Percentiles rank a stretch among this genome's conserved stretches.
Conservation (phyloP, 2,797 vertebrate genomes). For the Tapirus indicus region DNA sequence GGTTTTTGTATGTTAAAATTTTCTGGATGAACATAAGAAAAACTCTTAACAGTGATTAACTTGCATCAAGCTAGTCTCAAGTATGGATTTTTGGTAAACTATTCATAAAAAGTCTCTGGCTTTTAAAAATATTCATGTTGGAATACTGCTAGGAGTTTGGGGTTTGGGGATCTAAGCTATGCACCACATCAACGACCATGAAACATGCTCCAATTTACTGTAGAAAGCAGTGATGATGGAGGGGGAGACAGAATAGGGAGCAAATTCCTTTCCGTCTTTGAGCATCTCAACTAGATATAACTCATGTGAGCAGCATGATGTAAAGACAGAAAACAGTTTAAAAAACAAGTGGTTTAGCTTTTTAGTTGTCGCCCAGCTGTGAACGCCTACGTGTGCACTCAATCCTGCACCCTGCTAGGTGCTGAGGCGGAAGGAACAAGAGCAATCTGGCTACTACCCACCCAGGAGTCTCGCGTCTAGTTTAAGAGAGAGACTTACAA, state of each 20-base stretch:
- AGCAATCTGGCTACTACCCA: not conserved
- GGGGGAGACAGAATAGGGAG: not conserved
- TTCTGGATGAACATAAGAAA: not conserved
- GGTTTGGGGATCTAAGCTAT: not conserved
- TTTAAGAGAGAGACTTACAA: not conserved
- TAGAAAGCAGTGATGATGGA: not conserved
- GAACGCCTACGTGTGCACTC: not conserved
- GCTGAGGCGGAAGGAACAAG: not conserved
- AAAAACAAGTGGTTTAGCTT: constrained; percentile 13
- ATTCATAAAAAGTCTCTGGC: not conserved
- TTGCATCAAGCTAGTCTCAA: not conserved
- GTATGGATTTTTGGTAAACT: constrained; percentile 13
- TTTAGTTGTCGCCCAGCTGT: constrained; percentile 16
- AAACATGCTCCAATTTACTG: not conserved
- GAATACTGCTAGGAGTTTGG: not conserved
- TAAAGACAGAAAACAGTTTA: not conserved
- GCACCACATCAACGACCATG: not conserved
- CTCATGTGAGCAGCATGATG: not conserved
- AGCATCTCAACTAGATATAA: not conserved
- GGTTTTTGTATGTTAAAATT: not conserved
- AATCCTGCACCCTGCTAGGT: not conserved
- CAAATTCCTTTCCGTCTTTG: not conserved
- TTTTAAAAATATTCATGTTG: constrained; percentile 48
- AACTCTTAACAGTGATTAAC: constrained; percentile 30
- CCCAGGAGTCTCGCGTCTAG: not conserved